Evolutionary conservation across 2,888 invertebrate species (phyloP).

Genomic region (Drosophila siamana): DNA sequence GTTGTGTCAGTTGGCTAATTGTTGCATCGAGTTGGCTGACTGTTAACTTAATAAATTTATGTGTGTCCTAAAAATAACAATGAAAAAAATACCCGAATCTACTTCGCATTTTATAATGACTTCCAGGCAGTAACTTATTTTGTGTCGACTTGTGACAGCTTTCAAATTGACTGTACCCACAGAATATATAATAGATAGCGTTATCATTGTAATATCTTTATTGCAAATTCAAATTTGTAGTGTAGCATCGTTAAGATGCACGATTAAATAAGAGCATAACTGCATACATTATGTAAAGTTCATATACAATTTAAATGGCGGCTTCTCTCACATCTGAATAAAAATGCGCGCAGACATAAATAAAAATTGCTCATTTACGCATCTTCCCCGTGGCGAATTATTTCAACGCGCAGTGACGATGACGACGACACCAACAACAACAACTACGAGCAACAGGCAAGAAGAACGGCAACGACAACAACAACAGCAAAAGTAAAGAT

Average conservation of each 20-base stretch:
- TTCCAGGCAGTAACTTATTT: too few species aligned
- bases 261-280: slow-evolving; percentile 9
- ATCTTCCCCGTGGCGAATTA: slow-evolving; percentile 76
- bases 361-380: slow-evolving; percentile 77
- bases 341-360: slow-evolving; percentile 57
- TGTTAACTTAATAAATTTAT: not conserved
- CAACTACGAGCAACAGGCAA: slow-evolving; percentile 9
- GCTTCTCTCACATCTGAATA: slow-evolving; percentile 49
- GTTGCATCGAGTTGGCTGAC: not conserved
- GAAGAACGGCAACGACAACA: slow-evolving; percentile 3
- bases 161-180: too few species aligned
- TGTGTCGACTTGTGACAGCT: too few species aligned
- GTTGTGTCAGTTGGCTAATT: not conserved
- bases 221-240: too few species aligned
- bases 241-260: not conserved
- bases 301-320: slow-evolving; percentile 40
- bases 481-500: slow-evolving; percentile 27
- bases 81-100: not conserved
- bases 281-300: slow-evolving; percentile 8
- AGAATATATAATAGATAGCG: too few species aligned
- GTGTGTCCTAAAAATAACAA: not conserved
- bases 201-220: too few species aligned
- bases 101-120: not conserved
- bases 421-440: slow-evolving; percentile 22
- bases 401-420: slow-evolving; percentile 63